Base-by-base conservation (phyloP, 2,888 invertebrate species). In the Philhelius pedissequus region DNA sequence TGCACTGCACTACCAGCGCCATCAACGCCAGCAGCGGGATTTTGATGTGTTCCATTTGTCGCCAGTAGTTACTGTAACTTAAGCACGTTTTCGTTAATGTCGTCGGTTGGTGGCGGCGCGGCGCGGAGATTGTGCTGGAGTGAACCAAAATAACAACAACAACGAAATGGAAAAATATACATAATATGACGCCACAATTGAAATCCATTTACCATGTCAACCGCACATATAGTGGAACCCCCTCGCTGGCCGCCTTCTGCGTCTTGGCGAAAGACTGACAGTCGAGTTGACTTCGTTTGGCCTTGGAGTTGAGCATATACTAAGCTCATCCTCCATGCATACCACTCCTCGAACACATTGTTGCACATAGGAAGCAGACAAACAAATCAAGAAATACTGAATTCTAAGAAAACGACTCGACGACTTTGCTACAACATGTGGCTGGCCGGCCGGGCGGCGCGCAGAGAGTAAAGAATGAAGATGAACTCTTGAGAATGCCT, bases 141-240 rank as follows among this genome's bases (percentile, higher is more conserved):
- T 30, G 32, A 27, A 48, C 73, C 13, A 58, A 48, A 35, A 52
- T 13, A 62, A 58, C 40, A 64, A 43, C 40, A 73, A 62, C 18
- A 50, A 25, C 3, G 5, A 25, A 52, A 30, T 75, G 25, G n/a
- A 35, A 43, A 9, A 62, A 27, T 18, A 30, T 40, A 62, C 43
- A 56, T 56, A 66, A 66, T 52, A 30, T 69, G 83, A 84, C 84
- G 80, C 84, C 84, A 84, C 75, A 76, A 80, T 80, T 84, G 80
- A 76, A 76, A 80, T 84, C 75, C 80, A 80, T 84, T 84, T 84
- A 84, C 84, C 84, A 68, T 74, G 76, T 76, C 84, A 84, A 76
- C 80, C 73, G 71, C 70, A 84, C n/a, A n/a, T n/a, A n/a, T 71
- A 80, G 40, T 80, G 71, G 48, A 75, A 75, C 73, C 74, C 48